Conservation (phyloP, 2,797 vertebrate genomes). For the Sandelia bainsii region DNA sequence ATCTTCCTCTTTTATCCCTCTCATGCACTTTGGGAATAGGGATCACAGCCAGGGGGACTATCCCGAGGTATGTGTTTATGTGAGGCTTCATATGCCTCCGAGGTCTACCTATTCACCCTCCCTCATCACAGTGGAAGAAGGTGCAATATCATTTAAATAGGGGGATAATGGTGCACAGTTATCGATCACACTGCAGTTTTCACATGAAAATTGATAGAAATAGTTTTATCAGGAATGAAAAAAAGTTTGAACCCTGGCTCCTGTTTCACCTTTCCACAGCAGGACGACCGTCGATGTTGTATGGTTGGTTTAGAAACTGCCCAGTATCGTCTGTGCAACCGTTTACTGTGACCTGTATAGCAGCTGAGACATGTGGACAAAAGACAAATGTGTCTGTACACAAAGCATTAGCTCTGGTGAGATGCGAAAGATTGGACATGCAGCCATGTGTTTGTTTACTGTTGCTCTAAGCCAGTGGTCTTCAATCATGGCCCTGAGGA, state of each 20-base stretch:
- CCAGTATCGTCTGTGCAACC: not conserved
- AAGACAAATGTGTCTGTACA: slow-evolving; percentile 23
- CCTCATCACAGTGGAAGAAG: too few relatives aligned
- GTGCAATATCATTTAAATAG: too few relatives aligned
- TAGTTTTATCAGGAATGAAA: too few relatives aligned
- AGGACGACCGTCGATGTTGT: too few relatives aligned
- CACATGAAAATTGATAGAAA: too few relatives aligned
- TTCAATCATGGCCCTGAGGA: slow-evolving; percentile 40
- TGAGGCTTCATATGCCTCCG: not conserved
- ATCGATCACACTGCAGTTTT: too few relatives aligned
- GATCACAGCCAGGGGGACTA: slow-evolving; percentile 13
- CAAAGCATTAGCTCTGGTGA: slow-evolving; percentile 32
- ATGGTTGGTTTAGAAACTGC: too few relatives aligned
- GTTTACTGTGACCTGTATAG: not conserved
- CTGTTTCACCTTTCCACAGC: too few relatives aligned
- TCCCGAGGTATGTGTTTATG: slow-evolving; percentile 7
- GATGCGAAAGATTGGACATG: slow-evolving; percentile 36
- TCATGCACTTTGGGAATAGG: slow-evolving; percentile 39
- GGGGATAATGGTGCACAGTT: too few relatives aligned
- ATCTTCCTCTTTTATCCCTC: slow-evolving; percentile 55
- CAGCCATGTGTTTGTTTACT: slow-evolving; percentile 46
- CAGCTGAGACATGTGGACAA: not conserved
- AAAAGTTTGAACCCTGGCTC: too few relatives aligned
- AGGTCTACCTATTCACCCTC: not conserved
- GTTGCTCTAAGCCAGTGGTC: slow-evolving; percentile 38